A percentile compares a stretch with the other conserved stretches of the same genome.
Conservation (phyloP, 2,797 vertebrate genomes). For the Rousettus madagascariensis region DNA sequence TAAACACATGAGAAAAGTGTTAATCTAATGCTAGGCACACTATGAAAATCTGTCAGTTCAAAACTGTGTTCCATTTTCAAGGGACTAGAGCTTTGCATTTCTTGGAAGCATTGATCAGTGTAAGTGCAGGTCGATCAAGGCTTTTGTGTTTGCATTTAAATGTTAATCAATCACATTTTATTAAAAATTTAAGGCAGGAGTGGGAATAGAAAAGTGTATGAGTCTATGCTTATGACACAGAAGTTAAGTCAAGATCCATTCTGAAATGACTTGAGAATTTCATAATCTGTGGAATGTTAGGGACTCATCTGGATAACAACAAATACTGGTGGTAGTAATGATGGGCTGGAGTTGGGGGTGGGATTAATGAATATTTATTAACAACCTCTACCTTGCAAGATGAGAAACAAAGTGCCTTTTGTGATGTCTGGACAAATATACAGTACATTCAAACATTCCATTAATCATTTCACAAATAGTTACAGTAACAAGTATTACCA, state of each 20-base stretch:
- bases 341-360: neutral
- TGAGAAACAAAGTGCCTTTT: neutral
- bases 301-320: neutral
- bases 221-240: constrained; percentile 56
- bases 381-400: constrained; percentile 39
- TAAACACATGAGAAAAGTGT: constrained; percentile 64
- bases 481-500: constrained; percentile 33
- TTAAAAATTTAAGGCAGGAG: constrained; percentile 80
- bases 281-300: constrained; percentile 18
- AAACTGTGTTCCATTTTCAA: constrained; percentile 52
- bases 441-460: neutral
- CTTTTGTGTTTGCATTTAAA: constrained; percentile 83
- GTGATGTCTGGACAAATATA: constrained; percentile 31
- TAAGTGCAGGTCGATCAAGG: constrained; percentile 77
- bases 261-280: constrained; percentile 54
- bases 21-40: constrained; percentile 63
- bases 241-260: constrained; percentile 59
- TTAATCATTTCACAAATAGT: constrained; percentile 25
- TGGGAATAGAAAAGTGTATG: constrained; percentile 66
- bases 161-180: constrained; percentile 84
- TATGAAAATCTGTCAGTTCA: constrained; percentile 66
- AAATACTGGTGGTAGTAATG: neutral
- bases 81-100: constrained; percentile 73
- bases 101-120: constrained; percentile 82
- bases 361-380: constrained; percentile 42